Conservation (phyloP, 1,140 invertebrate species). For the Lysiphlebus fabarum region DNA sequence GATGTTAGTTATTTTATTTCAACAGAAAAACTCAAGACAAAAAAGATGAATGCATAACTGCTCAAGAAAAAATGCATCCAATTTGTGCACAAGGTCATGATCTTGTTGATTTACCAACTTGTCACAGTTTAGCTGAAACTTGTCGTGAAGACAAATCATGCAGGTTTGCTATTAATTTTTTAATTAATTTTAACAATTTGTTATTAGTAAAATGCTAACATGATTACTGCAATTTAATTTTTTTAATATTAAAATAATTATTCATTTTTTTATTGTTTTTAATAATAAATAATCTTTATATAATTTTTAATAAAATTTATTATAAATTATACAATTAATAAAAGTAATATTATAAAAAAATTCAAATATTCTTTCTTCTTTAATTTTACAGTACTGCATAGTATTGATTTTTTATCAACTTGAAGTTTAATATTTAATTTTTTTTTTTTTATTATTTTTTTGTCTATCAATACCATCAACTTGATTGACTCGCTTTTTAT, state of each 20-base stretch:
- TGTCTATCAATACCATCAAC: too few relatives aligned
- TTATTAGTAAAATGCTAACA: too few relatives aligned
- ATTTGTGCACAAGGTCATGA: slow-evolving; percentile 77
- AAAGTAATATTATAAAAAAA: slow-evolving; percentile 3
- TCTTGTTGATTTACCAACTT: slow-evolving; percentile 70
- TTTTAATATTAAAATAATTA: too few relatives aligned
- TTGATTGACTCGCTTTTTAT: too few relatives aligned
- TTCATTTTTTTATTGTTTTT: too few relatives aligned
- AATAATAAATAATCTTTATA: too few relatives aligned
- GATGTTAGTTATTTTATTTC: slow-evolving; percentile 58
- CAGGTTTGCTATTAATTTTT: slow-evolving; percentile 56
- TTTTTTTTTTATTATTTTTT: too few relatives aligned
- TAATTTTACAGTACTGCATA: neutral
- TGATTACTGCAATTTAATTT: too few relatives aligned
- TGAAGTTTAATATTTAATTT: too few relatives aligned
- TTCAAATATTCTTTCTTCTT: neutral
- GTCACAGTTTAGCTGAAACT: slow-evolving; percentile 73
- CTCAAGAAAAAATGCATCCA: slow-evolving; percentile 83
- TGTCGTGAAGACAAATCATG: slow-evolving; percentile 73
- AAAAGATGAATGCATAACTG: slow-evolving; percentile 79
- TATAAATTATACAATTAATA: slow-evolving; percentile 34
- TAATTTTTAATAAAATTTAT: slow-evolving; percentile 26
- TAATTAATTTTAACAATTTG: neutral
- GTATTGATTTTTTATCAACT: slow-evolving; percentile 2
- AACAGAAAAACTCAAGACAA: slow-evolving; percentile 75